phyloP scores from a whole-genome alignment of 2,888 invertebrate species.

The Ormia ochracea region DNA sequence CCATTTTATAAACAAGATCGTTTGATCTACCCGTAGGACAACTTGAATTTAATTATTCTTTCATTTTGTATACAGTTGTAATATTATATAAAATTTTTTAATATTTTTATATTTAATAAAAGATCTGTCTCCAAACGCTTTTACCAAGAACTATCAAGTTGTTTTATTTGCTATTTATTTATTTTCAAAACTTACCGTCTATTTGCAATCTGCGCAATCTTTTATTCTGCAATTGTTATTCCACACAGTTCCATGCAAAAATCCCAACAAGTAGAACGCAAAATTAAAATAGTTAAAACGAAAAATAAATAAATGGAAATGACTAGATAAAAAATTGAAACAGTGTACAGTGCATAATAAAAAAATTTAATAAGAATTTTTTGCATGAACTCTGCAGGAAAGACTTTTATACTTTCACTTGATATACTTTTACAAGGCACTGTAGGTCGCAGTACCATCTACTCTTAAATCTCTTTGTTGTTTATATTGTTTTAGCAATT shows the following conservation, averaged over 20 bases:
- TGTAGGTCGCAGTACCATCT: background rate
- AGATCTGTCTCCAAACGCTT: too few species aligned
- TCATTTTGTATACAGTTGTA: too few species aligned
- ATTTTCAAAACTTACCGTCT: background rate
- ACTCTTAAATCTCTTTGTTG: constrained; percentile 15
- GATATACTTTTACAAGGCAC: background rate
- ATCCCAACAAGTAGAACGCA: background rate
- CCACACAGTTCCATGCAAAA: background rate
- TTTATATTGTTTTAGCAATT: constrained; percentile 57
- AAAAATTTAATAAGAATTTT: background rate
- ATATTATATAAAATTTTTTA: too few species aligned
- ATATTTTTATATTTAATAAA: too few species aligned
- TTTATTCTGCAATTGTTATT: background rate
- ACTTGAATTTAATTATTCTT: too few species aligned
- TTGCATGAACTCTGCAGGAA: background rate
- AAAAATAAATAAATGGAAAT: constrained; percentile 8
- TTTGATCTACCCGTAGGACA: too few species aligned
- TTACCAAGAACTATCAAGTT: background rate
- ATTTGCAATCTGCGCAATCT: background rate
- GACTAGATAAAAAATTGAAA: constrained; percentile 11
- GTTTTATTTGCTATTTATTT: background rate
- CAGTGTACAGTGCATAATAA: background rate
- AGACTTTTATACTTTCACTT: background rate
- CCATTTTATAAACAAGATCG: too few species aligned
- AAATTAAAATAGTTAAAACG: background rate